Evolutionary conservation across 2,797 vertebrate species (phyloP), one percentile per base, ranked within the genome.

Genomic region (Danionella dracula): DNA sequence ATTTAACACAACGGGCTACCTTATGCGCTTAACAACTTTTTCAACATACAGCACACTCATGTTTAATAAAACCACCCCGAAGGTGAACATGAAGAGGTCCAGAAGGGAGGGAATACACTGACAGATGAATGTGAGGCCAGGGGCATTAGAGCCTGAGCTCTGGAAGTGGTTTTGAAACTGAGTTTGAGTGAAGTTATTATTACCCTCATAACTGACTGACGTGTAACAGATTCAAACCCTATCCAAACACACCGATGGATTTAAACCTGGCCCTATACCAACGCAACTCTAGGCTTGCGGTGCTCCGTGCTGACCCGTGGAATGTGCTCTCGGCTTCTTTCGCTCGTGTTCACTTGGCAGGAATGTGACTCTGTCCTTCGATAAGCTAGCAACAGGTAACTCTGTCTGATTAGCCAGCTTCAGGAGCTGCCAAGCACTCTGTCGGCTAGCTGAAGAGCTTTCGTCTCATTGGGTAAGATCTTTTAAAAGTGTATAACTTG

Each of bases 401-500:
- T 55, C 34, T 50, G 44, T 68, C 45, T 20, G 73, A 66, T 73
- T 73, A 59, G 37, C 51, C 6, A 23, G 61, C 40, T 66, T 71
- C 41, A 59, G 23, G 27, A 51, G 6, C 67, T 78, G 64, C 76
- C 70, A 73, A 65, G 66, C 68, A 68, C 19, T 54, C 46, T 63
- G 70, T 71, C 73, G 66, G 59, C 53, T 63, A 45, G 48, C 46
- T 59, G 66, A 53, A 69, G 58, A 66, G 57, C 54, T 50, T 44
- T 61, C 46, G 55, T 73, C 63, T 66, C 58, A 61, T 58, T 50
- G 76, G 67, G 48, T 70, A 68, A 62, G 68, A 21, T 45, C 40
- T 75, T 77, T 72, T 75, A 72, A n/a, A 70, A 53, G 54, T 63
- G 31, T 75, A 71, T 73, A 58, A 53, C 32, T 55, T 60, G 58